Evolutionary conservation across 2,797 vertebrate species (phyloP).

Genomic region (Crocidura indochinensis): DNA sequence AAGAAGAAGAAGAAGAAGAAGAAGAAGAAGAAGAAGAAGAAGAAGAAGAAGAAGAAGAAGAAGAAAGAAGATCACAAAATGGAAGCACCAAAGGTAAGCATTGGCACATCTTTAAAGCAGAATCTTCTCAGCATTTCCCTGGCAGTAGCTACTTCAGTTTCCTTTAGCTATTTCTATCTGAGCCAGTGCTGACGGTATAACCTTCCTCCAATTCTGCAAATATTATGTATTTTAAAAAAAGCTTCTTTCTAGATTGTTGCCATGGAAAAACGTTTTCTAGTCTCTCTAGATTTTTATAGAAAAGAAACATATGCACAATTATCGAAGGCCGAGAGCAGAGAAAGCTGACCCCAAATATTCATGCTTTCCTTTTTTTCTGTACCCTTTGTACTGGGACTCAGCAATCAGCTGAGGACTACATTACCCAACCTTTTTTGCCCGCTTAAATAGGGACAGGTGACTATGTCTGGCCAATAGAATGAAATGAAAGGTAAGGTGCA

Average conservation of each 20-base stretch:
- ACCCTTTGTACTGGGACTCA: neutral
- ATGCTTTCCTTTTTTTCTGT: neutral
- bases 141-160: neutral
- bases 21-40: too few species aligned
- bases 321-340: neutral
- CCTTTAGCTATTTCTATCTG: neutral
- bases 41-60: too few species aligned
- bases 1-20: too few species aligned
- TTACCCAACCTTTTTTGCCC: neutral
- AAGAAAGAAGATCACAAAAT: neutral
- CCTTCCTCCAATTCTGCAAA: neutral
- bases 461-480: slow-evolving; percentile 12
- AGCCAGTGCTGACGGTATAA: neutral
- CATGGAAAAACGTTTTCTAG: neutral
- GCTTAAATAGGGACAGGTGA: neutral
- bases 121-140: neutral
- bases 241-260: slow-evolving; percentile 12
- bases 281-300: neutral
- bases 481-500: slow-evolving; percentile 21
- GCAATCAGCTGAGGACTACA: neutral
- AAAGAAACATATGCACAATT: neutral
- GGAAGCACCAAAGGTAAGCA: neutral
- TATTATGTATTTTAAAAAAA: neutral
- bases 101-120: neutral
- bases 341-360: neutral